Conservation (phyloP, 2,797 vertebrate genomes). For the Catostomus latipinnis region DNA sequence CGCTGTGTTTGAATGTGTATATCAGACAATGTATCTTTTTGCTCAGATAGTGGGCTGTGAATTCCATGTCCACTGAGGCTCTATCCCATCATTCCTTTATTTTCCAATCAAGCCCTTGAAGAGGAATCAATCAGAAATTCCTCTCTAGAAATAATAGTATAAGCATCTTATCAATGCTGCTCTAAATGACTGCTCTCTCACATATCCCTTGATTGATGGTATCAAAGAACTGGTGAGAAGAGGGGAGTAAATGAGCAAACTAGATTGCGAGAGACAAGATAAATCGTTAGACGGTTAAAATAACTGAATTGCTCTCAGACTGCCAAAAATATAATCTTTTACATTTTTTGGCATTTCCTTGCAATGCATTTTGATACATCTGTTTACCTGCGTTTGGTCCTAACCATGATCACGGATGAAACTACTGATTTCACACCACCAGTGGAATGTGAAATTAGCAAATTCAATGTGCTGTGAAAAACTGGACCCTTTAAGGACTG, state of each 20-base stretch:
- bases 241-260: slow-evolving; percentile 37
- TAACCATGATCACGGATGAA: slow-evolving; percentile 6
- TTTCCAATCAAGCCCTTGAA: slow-evolving; percentile 40
- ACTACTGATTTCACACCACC: slow-evolving; percentile 27
- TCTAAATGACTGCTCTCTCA: slow-evolving; percentile 32
- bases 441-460: slow-evolving; percentile 51
- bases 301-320: slow-evolving; percentile 24
- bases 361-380: not conserved
- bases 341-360: not conserved
- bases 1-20: not conserved
- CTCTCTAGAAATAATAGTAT: slow-evolving; percentile 34
- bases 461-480: slow-evolving; percentile 33
- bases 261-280: slow-evolving; percentile 27
- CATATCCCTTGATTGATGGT: slow-evolving; percentile 35
- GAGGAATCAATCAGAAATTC: slow-evolving; percentile 30
- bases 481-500: not conserved
- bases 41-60: slow-evolving; percentile 9
- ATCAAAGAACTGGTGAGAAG: slow-evolving; percentile 39
- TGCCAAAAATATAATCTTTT: slow-evolving; percentile 28
- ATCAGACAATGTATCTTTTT: not conserved
- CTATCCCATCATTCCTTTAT: slow-evolving; percentile 34
- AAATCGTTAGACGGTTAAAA: slow-evolving; percentile 31
- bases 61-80: not conserved
- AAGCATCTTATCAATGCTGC: slow-evolving; percentile 38
- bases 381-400: not conserved